Conservation (phyloP, 1,140 invertebrate genomes). For the Battus philenor region DNA sequence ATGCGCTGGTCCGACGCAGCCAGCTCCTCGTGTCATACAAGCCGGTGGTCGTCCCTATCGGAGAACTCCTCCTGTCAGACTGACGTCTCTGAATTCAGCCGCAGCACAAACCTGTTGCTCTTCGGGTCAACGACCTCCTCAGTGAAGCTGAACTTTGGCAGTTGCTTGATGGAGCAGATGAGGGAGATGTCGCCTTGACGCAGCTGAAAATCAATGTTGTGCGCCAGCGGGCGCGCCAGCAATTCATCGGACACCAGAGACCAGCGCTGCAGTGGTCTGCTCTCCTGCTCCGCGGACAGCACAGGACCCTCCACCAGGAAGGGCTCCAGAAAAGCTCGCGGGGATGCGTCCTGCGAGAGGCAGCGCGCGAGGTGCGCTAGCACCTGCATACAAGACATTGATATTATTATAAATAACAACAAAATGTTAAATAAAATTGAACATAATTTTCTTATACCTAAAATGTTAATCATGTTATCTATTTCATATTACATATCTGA, state of each 20-base stretch:
- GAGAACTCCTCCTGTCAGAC: conserved; percentile 82
- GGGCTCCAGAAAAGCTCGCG: conserved; percentile 93
- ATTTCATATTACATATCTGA: too few relatives aligned
- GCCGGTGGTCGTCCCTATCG: conserved; percentile 37
- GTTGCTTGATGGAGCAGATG: conserved; percentile 87
- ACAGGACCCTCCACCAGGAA: conserved; percentile 88
- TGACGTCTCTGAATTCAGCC: conserved; percentile 97
- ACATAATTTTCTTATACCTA: too few relatives aligned
- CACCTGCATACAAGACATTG: too few relatives aligned
- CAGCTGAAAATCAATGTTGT: conserved; percentile 92
- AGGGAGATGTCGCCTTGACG: conserved; percentile 95
- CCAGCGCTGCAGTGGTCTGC: conserved; percentile 90
- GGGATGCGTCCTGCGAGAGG: conserved; percentile 94
- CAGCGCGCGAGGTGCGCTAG: conserved; percentile 90
- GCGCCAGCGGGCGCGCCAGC: conserved; percentile 87
- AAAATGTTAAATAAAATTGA: too few relatives aligned
- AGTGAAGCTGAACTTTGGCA: conserved; percentile 95
- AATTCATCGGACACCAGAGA: conserved; percentile 94
- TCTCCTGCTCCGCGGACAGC: conserved; percentile 87
- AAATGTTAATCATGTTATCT: too few relatives aligned
- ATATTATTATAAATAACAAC: too few relatives aligned
- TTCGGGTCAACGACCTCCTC: conserved; percentile 98
- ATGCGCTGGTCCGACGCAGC: too few relatives aligned
- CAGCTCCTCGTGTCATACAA: conserved; percentile 59
- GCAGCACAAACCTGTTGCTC: conserved; percentile 95